Evolutionary conservation across 2,113 vertebrate genomes (phyloP).

Genomic region (Panthera uncia): DNA sequence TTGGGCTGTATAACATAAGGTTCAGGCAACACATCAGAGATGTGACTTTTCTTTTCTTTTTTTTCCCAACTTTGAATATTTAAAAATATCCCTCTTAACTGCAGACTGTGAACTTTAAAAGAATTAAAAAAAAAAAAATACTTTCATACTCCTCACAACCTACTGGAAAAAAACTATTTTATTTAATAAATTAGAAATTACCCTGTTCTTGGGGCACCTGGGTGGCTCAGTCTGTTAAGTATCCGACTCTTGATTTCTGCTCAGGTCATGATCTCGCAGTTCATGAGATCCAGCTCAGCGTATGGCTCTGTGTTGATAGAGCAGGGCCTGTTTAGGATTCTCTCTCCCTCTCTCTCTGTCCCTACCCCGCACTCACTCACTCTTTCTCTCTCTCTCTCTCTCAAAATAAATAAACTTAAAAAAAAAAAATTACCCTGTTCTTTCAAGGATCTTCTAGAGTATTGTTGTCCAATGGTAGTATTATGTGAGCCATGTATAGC

Average conservation of each 20-base stretch:
- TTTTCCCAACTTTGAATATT: background rate
- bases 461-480: background rate
- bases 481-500: background rate
- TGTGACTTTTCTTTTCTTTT: background rate
- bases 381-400: too few species aligned
- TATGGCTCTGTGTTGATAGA: too few species aligned
- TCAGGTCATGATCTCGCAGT: too few species aligned
- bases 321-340: too few species aligned
- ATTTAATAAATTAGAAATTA: constrained; percentile 2
- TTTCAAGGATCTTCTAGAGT: background rate
- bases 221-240: too few species aligned
- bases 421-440: background rate
- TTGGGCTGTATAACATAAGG: background rate
- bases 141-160: background rate
- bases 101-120: background rate
- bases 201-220: background rate
- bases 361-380: too few species aligned
- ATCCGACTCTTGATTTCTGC: too few species aligned
- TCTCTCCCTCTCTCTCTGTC: too few species aligned
- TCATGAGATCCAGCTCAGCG: too few species aligned
- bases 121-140: background rate
- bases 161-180: background rate
- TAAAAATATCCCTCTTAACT: background rate
- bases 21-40: background rate
- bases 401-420: too few species aligned